phyloP scores from a whole-genome alignment of 1,140 invertebrate species.

The Odontomachus brunneus region DNA sequence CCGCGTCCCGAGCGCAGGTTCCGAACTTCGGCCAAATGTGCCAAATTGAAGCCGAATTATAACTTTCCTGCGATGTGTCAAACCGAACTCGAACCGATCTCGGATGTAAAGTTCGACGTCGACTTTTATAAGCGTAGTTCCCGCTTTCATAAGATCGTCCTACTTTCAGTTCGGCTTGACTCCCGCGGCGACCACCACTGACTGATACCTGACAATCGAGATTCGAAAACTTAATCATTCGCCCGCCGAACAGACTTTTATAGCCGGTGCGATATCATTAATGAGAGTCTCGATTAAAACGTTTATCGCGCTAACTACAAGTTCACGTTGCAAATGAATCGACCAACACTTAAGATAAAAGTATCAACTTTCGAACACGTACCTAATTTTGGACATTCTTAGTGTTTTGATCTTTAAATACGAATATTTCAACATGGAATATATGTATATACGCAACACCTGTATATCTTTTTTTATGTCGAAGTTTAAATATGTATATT shows the following conservation, averaged over 20 bases:
- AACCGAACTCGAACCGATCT: conserved; percentile 52
- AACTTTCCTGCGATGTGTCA: conserved; percentile 60
- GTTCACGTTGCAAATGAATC: too few species aligned
- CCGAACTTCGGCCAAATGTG: conserved; percentile 47
- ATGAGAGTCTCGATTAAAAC: conserved; percentile 4
- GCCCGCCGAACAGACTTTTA: not conserved
- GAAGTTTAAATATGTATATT: too few species aligned
- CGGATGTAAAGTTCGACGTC: conserved; percentile 52
- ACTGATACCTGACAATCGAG: conserved; percentile 51
- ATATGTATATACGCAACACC: too few species aligned
- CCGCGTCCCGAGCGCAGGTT: not conserved
- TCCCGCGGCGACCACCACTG: not conserved
- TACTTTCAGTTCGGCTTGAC: conserved; percentile 42
- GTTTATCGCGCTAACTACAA: too few species aligned
- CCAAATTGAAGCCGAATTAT: conserved; percentile 62
- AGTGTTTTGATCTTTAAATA: too few species aligned
- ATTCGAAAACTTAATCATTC: conserved; percentile 30
- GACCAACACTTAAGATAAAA: too few species aligned
- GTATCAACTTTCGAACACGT: too few species aligned
- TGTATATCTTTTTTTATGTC: too few species aligned
- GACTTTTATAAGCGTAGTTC: conserved; percentile 57
- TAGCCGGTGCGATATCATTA: not conserved
- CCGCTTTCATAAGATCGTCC: conserved; percentile 53
- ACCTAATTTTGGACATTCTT: too few species aligned
- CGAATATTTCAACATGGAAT: too few species aligned